Percentiles rank a stretch among this genome's conserved stretches.
phyloP scores from a whole-genome alignment of 2,113 vertebrate species.

The Leiothrix lutea region DNA sequence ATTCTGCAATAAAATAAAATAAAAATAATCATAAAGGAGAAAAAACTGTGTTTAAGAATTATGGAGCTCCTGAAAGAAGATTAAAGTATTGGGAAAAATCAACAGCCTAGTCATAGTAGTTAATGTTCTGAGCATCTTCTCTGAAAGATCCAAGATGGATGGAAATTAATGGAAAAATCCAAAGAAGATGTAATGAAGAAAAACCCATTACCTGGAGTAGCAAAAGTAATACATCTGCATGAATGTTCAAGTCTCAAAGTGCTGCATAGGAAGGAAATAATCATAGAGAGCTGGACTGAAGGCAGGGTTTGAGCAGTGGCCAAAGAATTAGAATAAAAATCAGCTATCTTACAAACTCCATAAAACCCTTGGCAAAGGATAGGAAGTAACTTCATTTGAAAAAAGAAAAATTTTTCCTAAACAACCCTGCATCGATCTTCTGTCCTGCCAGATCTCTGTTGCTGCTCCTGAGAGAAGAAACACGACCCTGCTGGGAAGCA shows the following conservation, averaged over 20 bases:
- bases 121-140: not conserved
- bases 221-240: not conserved
- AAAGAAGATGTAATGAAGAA: not conserved
- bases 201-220: not conserved
- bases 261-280: not conserved
- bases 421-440: not conserved
- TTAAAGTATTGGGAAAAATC: not conserved
- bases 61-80: slow-evolving; percentile 13
- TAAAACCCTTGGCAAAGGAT: slow-evolving; percentile 14
- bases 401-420: not conserved
- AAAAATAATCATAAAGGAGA: slow-evolving; percentile 6
- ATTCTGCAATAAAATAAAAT: slow-evolving; percentile 21
- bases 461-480: not conserved
- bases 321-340: slow-evolving; percentile 24
- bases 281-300: not conserved
- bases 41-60: slow-evolving; percentile 15
- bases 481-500: not conserved
- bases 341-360: not conserved
- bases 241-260: not conserved
- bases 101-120: not conserved
- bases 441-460: not conserved
- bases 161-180: not conserved
- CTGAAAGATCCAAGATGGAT: not conserved
- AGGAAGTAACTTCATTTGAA: not conserved
- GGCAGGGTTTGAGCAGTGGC: not conserved